Percentiles rank a stretch among this genome's conserved stretches.
Evolutionary conservation across 2,888 invertebrate species (phyloP).

Genomic region (Caenorhabditis angaria): DNA sequence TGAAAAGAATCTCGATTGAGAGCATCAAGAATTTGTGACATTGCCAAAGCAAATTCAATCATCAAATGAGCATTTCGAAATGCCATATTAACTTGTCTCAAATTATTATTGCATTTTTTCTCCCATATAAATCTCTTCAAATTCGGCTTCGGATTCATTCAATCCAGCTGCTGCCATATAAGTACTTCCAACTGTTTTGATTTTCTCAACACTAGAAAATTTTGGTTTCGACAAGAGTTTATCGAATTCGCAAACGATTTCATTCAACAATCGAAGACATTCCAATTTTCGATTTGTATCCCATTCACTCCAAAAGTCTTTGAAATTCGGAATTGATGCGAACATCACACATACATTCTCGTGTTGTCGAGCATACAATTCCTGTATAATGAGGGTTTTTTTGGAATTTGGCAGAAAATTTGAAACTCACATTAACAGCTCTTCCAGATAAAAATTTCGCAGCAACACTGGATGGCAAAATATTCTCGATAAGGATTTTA

Average conservation of each 20-base stretch:
- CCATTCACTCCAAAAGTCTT: conserved; percentile 71
- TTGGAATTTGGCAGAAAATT: not conserved
- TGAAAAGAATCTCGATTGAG: conserved; percentile 96
- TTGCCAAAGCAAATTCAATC: conserved; percentile 91
- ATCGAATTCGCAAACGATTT: conserved; percentile 97
- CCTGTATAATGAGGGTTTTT: conserved; percentile 76
- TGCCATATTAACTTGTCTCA: conserved; percentile 40
- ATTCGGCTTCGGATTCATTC: conserved; percentile 62
- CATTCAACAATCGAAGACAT: conserved; percentile 90
- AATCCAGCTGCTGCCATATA: conserved; percentile 97
- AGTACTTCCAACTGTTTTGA: conserved; percentile 96
- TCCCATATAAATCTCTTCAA: conserved; percentile 48
- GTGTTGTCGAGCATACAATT: conserved; percentile 92
- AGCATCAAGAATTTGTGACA: conserved; percentile 90
- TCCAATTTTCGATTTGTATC: conserved; percentile 94
- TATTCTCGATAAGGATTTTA: conserved; percentile 88
- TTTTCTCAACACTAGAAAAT: conserved; percentile 94
- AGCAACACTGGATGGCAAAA: conserved; percentile 93
- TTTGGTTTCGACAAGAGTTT: conserved; percentile 92
- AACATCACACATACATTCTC: conserved; percentile 95
- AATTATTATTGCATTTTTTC: conserved; percentile 34
- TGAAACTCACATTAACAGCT: conserved; percentile 77
- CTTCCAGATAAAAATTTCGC: conserved; percentile 85
- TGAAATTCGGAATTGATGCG: conserved; percentile 94
- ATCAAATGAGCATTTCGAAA: conserved; percentile 82